Evolutionary conservation across 2,797 vertebrate species (phyloP), one percentile per base, ranked within the genome.

Genomic region (Paratrypauchen microcephalus): DNA sequence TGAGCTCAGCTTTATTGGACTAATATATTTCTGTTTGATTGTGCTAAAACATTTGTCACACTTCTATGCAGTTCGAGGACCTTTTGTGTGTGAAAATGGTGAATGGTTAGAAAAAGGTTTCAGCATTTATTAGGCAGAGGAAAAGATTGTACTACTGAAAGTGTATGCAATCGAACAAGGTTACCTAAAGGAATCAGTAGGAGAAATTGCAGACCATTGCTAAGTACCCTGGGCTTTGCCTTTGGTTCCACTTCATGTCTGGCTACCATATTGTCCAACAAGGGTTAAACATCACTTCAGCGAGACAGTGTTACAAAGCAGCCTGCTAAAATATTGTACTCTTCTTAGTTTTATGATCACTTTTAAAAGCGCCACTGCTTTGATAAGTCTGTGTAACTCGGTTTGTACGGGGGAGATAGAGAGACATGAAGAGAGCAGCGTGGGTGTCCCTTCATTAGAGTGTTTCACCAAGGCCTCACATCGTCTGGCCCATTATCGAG

Each of bases 361-460:
- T 60, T 67, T 79, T 30, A 23, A 66, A 66, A 85, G 71, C 55
- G n/a, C 24, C 21, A 7, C 61, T 45, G 36, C 76, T 85, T 85
- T 83, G 77, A 85, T 82, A 24, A 52, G 1, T 68, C 58, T 74
- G 67, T 71, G 71, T 74, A 59, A 15, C 39, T 69, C 74, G 71
- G 72, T 85, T 72, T 72, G 66, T 73, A 60, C 58, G 0, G 60
- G 55, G 57, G 55, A 77, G 23, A 6, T 47, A 64, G 9, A 54
- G 71, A 26, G 64, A 70, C 77, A 83, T 79, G 65, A 82, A 85
- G 80, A 74, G 74, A 86, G 83, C 85, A 82, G 82, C 78, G 16
- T 87, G 87, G 82, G 83, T 68, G 77, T 91, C 86, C 92, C 88
- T 91, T 93, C 89, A 91, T 92, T 89, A 92, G 85, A 76, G 87